A percentile compares a stretch with the other conserved stretches of the same genome.
Evolutionary conservation across 2,113 vertebrate species (phyloP).

Genomic region (Lethenteron camtschaticum): DNA sequence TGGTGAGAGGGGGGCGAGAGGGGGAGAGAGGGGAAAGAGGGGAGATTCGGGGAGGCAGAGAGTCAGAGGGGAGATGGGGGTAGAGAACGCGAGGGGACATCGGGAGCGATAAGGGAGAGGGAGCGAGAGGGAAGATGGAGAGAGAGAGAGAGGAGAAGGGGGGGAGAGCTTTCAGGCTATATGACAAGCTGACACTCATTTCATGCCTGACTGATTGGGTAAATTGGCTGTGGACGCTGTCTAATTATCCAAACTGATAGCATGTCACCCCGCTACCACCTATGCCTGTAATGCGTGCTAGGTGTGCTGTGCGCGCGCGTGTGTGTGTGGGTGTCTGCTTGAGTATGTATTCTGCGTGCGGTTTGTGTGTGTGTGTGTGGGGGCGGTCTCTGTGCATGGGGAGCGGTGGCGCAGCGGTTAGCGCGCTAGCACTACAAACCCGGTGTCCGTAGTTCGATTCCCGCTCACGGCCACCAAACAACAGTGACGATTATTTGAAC

Average conservation of each 20-base stretch:
- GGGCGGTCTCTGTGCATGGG: too few species aligned
- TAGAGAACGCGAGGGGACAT: background rate
- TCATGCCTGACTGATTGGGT: constrained; percentile 3
- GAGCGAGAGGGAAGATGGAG: background rate
- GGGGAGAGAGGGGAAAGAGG: too few species aligned
- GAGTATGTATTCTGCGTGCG: too few species aligned
- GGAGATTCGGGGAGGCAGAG: too few species aligned
- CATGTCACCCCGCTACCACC: background rate
- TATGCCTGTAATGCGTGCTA: background rate
- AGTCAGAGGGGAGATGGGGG: too few species aligned
- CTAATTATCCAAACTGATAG: constrained; percentile 5
- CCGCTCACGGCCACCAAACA: too few species aligned
- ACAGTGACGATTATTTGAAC: too few species aligned
- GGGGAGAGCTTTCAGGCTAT: background rate
- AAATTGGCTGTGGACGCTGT: constrained; percentile 5
- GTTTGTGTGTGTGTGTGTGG: too few species aligned
- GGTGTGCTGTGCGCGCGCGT: background rate
- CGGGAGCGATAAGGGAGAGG: background rate
- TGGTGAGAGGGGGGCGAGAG: too few species aligned
- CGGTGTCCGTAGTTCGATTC: too few species aligned
- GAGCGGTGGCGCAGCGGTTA: too few species aligned
- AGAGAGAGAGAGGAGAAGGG: background rate
- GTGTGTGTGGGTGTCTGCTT: background rate
- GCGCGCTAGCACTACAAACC: too few species aligned
- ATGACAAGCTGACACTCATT: constrained; percentile 4